Percentiles rank a stretch among this genome's conserved stretches.
These are phyloP conservation scores for Anguilla anguilla DNA, from an alignment of 2,797 vertebrate genomes.

Conservation along the genomic window DNA sequence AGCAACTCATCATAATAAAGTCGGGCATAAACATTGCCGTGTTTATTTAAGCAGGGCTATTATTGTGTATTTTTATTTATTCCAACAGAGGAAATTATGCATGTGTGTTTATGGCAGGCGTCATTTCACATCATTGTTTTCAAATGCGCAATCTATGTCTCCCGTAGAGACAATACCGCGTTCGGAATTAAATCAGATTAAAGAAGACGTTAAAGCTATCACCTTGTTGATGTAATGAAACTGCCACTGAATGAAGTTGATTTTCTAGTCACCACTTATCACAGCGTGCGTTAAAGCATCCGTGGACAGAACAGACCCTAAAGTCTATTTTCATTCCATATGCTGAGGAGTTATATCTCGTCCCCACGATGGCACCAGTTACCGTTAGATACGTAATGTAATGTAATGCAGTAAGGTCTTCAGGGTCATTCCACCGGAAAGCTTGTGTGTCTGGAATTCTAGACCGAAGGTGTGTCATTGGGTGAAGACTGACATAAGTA, in stretches of 20 bases:
- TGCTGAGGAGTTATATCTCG: conserved; percentile 58
- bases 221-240: conserved; percentile 64
- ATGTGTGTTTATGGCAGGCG: conserved; percentile 57
- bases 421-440: conserved; percentile 58
- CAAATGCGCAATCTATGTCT: conserved; percentile 51
- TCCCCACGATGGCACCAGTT: conserved; percentile 61
- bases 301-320: conserved; percentile 59
- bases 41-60: conserved; percentile 25
- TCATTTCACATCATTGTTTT: conserved; percentile 58
- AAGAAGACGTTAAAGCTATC: conserved; percentile 61
- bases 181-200: conserved; percentile 55
- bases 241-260: conserved; percentile 62
- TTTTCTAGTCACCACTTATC: conserved; percentile 59
- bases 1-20: conserved; percentile 72
- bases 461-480: neutral
- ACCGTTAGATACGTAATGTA: conserved; percentile 55
- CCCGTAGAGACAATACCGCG: conserved; percentile 43
- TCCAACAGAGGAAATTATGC: conserved; percentile 58
- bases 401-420: conserved; percentile 31
- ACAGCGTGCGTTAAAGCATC: conserved; percentile 57
- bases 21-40: conserved; percentile 62
- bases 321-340: conserved; percentile 54
- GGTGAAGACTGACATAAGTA: neutral
- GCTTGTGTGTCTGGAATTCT: neutral
- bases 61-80: neutral